Conservation (phyloP, 2,888 invertebrate genomes). For the Antitype chi region DNA sequence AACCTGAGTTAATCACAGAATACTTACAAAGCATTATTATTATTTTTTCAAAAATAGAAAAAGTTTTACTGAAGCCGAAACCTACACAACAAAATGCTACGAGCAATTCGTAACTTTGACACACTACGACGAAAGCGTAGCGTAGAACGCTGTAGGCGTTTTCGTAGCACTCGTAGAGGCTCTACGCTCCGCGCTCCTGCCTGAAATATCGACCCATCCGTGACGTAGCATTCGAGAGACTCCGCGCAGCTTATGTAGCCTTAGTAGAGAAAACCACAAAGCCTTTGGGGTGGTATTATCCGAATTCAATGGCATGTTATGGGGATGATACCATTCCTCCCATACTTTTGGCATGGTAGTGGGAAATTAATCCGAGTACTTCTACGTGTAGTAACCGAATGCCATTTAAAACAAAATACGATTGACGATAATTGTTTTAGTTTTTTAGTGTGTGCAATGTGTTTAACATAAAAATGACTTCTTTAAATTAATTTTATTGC, state of each 20-base stretch:
- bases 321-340: conserved; percentile 36
- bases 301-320: conserved; percentile 51
- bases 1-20: neutral
- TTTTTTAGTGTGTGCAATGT: too few relatives aligned
- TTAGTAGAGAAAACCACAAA: conserved; percentile 77
- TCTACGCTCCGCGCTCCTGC: conserved; percentile 43
- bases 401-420: neutral
- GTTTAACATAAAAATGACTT: neutral
- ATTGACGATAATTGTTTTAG: neutral
- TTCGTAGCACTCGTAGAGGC: conserved; percentile 61
- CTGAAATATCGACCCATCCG: conserved; percentile 51
- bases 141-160: conserved; percentile 59
- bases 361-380: neutral
- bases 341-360: conserved; percentile 13
- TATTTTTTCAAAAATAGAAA: too few relatives aligned
- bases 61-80: neutral
- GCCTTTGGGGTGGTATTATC: conserved; percentile 73
- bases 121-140: conserved; percentile 44
- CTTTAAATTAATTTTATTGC: neutral
- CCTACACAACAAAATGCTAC: conserved; percentile 14
- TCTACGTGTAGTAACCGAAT: neutral
- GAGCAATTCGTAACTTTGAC: conserved; percentile 36
- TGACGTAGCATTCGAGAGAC: conserved; percentile 44
- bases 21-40: neutral
- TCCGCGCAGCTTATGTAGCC: conserved; percentile 65